Conservation (phyloP, 2,797 vertebrate genomes). For the Balearica regulorum region DNA sequence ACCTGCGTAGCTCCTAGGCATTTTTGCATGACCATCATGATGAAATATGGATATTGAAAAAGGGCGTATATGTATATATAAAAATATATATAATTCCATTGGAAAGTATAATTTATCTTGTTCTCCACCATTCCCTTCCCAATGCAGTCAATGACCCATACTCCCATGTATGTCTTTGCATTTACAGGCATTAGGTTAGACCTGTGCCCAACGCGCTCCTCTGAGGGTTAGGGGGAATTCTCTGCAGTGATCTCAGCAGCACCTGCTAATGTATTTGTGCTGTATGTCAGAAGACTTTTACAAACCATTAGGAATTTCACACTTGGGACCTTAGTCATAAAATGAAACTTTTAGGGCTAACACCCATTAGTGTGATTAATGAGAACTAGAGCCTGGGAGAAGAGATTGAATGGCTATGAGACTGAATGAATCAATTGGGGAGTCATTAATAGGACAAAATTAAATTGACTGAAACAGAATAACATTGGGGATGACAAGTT, state of each 20-base stretch:
- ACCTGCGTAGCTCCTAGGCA: not conserved
- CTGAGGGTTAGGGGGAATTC: not conserved
- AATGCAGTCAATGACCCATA: accelerated
- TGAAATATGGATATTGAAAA: not conserved
- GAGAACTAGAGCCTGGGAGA: not conserved
- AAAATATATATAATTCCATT: not conserved
- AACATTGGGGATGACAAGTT: slow-evolving; percentile 17
- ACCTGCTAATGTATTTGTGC: not conserved
- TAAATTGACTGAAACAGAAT: slow-evolving; percentile 40
- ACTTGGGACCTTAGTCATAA: not conserved
- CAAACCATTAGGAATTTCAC: not conserved
- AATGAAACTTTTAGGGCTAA: slow-evolving; percentile 18
- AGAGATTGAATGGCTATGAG: not conserved
- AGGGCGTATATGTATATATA: too few relatives aligned
- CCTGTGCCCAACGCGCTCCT: not conserved
- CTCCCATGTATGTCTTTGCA: not conserved
- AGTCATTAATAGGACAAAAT: slow-evolving; percentile 16
- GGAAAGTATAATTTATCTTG: not conserved
- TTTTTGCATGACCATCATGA: not conserved
- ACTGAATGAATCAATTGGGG: not conserved
- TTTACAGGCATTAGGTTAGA: not conserved
- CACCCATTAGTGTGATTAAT: slow-evolving; percentile 34
- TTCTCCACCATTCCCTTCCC: not conserved
- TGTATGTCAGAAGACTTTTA: not conserved
- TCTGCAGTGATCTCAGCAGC: not conserved